Evolutionary conservation across 2,888 invertebrate genomes (phyloP).

Genomic region (Luffia ferchaultella): DNA sequence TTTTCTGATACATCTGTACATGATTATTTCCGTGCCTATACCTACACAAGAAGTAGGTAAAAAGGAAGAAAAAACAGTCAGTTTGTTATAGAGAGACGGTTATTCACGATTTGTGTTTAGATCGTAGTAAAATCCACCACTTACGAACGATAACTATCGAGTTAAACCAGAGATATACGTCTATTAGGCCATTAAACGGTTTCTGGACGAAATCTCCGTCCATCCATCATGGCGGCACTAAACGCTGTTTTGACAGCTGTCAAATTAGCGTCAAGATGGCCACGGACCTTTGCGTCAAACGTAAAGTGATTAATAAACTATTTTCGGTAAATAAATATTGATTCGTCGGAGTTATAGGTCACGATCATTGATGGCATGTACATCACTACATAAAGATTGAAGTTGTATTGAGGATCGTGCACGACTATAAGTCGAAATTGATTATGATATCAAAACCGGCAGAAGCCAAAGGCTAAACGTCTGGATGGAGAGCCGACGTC

Average conservation of each 20-base stretch:
- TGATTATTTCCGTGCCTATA: too few species aligned
- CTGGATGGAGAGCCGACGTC: too few species aligned
- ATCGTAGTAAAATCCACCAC: not conserved
- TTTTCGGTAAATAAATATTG: not conserved
- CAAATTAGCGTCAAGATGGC: slow-evolving; percentile 36
- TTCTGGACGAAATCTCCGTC: slow-evolving; percentile 5
- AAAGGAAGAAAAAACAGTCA: too few species aligned
- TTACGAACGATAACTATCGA: too few species aligned
- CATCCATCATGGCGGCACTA: slow-evolving; percentile 20
- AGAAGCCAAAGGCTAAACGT: too few species aligned
- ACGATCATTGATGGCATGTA: not conserved
- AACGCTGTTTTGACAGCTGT: slow-evolving; percentile 49
- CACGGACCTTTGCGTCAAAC: slow-evolving; percentile 3
- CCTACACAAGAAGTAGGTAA: too few species aligned
- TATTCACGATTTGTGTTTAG: not conserved
- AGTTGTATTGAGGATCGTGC: too few species aligned
- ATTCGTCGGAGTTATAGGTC: not conserved
- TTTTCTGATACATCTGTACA: too few species aligned
- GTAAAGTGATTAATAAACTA: not conserved
- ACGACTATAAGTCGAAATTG: too few species aligned
- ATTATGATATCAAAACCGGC: too few species aligned
- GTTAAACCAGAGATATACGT: not conserved
- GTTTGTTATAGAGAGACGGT: not conserved
- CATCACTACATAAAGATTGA: not conserved
- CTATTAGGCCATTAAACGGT: not conserved